Conservation (phyloP, 2,797 vertebrate genomes). For the Acanthopagrus latus region DNA sequence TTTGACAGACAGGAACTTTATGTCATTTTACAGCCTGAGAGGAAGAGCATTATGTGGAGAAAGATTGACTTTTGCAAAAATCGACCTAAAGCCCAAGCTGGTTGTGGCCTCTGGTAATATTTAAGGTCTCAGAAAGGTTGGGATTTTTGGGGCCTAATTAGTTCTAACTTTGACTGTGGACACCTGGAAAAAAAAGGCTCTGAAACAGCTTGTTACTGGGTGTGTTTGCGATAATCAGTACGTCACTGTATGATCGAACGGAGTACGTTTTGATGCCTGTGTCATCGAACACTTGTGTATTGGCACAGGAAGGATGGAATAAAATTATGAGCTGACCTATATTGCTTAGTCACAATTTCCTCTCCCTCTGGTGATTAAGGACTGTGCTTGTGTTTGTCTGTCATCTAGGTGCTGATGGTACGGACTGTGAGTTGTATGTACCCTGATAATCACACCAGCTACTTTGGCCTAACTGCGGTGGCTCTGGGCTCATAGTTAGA, state of each 20-base stretch:
- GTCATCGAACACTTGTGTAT: no score
- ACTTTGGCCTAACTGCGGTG: no score
- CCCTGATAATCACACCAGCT: no score
- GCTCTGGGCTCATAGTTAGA: no score
- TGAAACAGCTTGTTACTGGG: neutral
- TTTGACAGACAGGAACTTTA: conserved; percentile 27
- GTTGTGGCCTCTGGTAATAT: neutral
- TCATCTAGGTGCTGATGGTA: no score
- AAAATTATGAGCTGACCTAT: no score
- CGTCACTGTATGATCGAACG: neutral
- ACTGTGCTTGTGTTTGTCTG: no score
- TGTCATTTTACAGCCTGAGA: conserved; percentile 4
- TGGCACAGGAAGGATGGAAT: no score
- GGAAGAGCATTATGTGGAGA: neutral
- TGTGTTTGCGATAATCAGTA: neutral
- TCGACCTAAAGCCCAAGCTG: neutral
- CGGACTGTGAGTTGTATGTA: no score
- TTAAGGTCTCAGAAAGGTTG: neutral
- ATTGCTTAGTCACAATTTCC: no score
- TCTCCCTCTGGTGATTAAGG: no score
- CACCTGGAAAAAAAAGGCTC: neutral
- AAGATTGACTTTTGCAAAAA: neutral
- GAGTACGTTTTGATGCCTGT: neutral
- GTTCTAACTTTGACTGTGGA: neutral
- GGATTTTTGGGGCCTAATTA: neutral